phyloP scores from a whole-genome alignment of 64 coral and sea anemone genomes.

The Pachyseris speciosa region DNA sequence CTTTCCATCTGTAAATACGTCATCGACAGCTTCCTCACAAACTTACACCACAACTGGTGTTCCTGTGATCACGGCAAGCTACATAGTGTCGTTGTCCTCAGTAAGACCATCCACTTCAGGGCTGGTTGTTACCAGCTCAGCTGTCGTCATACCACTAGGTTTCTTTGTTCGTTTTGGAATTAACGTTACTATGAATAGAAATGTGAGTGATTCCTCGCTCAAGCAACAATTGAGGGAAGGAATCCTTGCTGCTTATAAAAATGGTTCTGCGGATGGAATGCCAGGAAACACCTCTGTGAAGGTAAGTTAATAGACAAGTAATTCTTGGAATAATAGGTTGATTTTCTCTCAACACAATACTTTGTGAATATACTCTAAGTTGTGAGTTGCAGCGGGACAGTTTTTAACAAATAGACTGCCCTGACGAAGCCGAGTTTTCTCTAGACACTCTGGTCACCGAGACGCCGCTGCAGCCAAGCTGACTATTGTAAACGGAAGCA shows the following conservation, averaged over 20 bases:
- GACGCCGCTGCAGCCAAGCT: no score
- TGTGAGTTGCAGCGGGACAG: no score
- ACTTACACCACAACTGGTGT: neutral
- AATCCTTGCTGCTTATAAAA: neutral
- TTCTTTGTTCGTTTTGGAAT: neutral
- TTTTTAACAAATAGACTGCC: no score
- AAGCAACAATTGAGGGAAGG: neutral
- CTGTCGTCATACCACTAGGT: neutral
- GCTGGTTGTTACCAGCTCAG: neutral
- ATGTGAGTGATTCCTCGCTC: neutral
- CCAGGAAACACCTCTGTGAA: neutral
- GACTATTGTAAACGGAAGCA: no score
- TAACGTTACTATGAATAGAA: neutral
- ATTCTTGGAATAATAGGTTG: no score
- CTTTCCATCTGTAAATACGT: neutral
- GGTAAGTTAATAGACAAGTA: neutral
- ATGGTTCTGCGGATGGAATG: neutral
- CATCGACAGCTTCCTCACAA: neutral
- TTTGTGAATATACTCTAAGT: no score
- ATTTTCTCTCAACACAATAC: no score
- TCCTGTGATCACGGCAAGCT: neutral
- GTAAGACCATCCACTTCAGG: neutral
- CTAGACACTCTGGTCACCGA: no score
- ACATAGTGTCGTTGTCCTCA: no score
- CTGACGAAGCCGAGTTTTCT: no score